Conservation (phyloP, 2,888 invertebrate genomes). For the Miltochrista miniata region DNA sequence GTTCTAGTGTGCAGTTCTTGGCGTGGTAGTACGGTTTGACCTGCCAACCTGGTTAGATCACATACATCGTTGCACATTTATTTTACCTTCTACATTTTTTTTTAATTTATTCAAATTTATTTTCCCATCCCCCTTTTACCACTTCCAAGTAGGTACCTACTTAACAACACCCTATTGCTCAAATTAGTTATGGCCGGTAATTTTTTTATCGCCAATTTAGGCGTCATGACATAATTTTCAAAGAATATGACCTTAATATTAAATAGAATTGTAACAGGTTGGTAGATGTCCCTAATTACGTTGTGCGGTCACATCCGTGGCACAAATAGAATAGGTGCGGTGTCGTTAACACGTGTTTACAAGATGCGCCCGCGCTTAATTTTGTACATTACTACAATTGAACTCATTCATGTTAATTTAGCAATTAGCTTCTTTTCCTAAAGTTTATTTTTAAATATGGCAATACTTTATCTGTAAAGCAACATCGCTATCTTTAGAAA, state of each 20-base stretch:
- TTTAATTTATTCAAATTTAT: too few species aligned
- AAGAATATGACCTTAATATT: constrained; percentile 24
- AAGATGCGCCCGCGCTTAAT: constrained; percentile 31
- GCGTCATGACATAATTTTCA: not conserved
- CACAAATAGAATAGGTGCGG: constrained; percentile 38
- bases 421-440: constrained; percentile 38
- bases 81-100: too few species aligned
- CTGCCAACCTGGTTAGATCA: too few species aligned
- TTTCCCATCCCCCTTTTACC: too few species aligned
- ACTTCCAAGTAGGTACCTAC: too few species aligned
- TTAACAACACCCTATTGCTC: too few species aligned
- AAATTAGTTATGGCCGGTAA: too few species aligned
- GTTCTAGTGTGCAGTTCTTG: too few species aligned
- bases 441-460: not conserved
- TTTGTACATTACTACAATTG: constrained; percentile 52
- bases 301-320: constrained; percentile 23
- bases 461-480: not conserved
- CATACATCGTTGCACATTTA: too few species aligned
- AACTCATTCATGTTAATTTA: constrained; percentile 40
- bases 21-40: too few species aligned
- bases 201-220: too few species aligned
- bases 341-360: constrained; percentile 17
- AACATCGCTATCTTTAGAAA: not conserved
- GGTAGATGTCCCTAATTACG: constrained; percentile 29
- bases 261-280: constrained; percentile 26